These are phyloP conservation scores for Lamprotornis superbus DNA, from an alignment of 2,113 vertebrate species.

Conservation along the genomic window DNA sequence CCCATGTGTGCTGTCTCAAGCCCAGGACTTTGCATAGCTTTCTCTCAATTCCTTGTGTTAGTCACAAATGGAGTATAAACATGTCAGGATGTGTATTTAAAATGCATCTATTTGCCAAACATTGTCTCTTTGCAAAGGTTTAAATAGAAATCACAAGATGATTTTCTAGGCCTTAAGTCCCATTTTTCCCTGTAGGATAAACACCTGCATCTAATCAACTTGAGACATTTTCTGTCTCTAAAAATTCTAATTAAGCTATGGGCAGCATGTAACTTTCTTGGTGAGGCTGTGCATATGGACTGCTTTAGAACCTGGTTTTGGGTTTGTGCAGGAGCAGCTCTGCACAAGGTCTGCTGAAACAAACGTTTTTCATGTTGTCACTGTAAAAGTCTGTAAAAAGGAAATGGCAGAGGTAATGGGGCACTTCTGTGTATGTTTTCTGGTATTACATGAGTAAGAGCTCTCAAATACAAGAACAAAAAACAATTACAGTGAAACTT, in stretches of 20 bases:
- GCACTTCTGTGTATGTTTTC: background rate
- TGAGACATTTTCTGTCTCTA: background rate
- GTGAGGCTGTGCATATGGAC: background rate
- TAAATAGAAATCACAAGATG: background rate
- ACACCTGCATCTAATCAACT: background rate
- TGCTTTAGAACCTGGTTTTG: background rate
- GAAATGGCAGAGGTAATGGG: background rate
- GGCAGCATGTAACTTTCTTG: background rate
- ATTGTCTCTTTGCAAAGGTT: background rate
- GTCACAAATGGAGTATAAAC: background rate
- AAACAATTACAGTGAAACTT: background rate
- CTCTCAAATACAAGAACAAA: background rate
- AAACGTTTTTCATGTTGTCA: rapidly evolving
- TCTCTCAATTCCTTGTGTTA: background rate
- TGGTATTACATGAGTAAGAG: background rate
- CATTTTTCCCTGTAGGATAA: background rate
- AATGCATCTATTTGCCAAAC: background rate
- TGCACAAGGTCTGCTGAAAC: background rate
- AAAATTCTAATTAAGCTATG: background rate
- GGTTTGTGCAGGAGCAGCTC: background rate
- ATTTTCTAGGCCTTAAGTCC: background rate
- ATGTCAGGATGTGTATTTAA: conserved; percentile 31
- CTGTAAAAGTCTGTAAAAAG: background rate
- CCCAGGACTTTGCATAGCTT: background rate
- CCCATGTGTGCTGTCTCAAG: background rate